Conservation (phyloP, 1,140 invertebrate genomes). For the Cotesia glomerata region DNA sequence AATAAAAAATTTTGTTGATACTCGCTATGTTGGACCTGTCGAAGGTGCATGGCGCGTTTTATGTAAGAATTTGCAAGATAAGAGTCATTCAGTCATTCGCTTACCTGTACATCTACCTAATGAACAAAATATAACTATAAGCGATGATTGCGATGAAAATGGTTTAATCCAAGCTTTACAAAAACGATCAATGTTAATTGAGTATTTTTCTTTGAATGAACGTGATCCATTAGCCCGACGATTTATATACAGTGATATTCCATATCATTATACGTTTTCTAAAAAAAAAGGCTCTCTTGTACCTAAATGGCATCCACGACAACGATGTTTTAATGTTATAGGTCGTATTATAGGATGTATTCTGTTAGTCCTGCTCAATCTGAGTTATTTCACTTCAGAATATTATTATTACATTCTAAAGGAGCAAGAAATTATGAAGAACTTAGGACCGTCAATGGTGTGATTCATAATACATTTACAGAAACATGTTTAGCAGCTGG, state of each 20-base stretch:
- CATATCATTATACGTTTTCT: background rate
- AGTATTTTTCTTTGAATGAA: background rate
- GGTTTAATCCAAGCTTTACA: background rate
- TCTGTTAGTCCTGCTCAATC: constrained; percentile 25
- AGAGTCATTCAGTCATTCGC: background rate
- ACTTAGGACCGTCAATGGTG: constrained; percentile 24
- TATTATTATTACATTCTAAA: no score
- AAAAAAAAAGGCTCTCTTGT: background rate
- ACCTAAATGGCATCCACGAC: background rate
- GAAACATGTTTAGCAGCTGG: constrained; percentile 24
- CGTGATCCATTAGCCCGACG: background rate
- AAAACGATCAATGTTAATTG: background rate
- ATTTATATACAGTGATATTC: background rate
- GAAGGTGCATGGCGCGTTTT: background rate
- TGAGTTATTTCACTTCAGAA: no score
- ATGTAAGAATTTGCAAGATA: background rate
- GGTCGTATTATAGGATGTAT: constrained; percentile 30
- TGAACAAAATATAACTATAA: constrained; percentile 5
- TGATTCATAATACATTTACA: constrained; percentile 12
- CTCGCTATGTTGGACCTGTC: background rate
- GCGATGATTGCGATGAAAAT: background rate
- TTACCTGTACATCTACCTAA: constrained; percentile 3
- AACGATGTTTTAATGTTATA: constrained; percentile 20
- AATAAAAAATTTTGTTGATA: background rate
- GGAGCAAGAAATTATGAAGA: constrained; percentile 23